Evolutionary conservation across 2,888 invertebrate genomes (phyloP).

Genomic region (Holacanthella duospinosa): DNA sequence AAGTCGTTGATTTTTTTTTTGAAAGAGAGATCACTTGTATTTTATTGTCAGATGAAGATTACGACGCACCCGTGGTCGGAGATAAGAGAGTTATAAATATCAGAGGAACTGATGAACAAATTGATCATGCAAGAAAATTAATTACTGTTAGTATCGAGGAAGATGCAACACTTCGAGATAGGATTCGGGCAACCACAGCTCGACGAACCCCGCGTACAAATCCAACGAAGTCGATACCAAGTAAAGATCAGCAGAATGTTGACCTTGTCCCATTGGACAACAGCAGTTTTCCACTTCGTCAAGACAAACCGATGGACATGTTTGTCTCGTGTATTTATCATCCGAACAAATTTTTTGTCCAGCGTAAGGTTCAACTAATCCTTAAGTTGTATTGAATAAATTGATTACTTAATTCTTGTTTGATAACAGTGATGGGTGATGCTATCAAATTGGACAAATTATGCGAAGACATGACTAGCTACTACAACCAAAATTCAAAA

Average conservation of each 20-base stretch:
- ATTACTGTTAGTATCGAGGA: conserved; percentile 59
- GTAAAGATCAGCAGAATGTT: neutral
- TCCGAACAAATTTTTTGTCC: conserved; percentile 75
- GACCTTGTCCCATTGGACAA: neutral
- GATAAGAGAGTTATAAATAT: conserved; percentile 41
- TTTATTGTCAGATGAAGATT: neutral
- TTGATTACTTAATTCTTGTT: conserved; percentile 4
- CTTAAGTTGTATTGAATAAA: neutral
- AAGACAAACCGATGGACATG: conserved; percentile 61
- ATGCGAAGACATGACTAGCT: conserved; percentile 70
- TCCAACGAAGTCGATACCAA: neutral
- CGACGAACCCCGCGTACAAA: conserved; percentile 6
- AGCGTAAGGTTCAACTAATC: conserved; percentile 45
- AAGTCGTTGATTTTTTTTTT: too few species aligned
- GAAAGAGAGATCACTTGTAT: too few species aligned
- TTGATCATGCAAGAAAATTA: conserved; percentile 57
- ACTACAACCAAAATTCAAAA: conserved; percentile 51
- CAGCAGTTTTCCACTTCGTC: conserved; percentile 10
- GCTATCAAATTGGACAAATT: conserved; percentile 66
- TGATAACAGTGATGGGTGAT: conserved; percentile 48
- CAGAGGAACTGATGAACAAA: conserved; percentile 63
- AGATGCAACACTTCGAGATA: conserved; percentile 44
- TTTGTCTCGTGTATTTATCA: conserved; percentile 75
- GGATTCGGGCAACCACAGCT: conserved; percentile 41
- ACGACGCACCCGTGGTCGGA: conserved; percentile 3